Percentiles rank a stretch among this genome's conserved stretches.
Conservation (phyloP, 1,140 invertebrate genomes). For the Monomorium pharaonis region DNA sequence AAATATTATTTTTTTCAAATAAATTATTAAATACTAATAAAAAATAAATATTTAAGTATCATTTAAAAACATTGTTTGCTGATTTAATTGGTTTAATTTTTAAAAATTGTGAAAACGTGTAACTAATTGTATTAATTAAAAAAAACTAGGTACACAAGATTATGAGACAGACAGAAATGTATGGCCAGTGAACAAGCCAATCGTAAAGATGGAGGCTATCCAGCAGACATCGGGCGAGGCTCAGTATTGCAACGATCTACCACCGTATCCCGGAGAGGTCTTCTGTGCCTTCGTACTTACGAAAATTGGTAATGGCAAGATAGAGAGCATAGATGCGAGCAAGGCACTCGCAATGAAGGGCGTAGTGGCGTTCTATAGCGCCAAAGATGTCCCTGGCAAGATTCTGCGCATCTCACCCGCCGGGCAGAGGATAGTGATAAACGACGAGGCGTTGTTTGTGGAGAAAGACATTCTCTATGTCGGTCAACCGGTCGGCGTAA, state of each 20-base stretch:
- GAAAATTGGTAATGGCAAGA: constrained; percentile 85
- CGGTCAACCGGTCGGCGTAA: constrained; percentile 90
- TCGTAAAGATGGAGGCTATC: constrained; percentile 91
- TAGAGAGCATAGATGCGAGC: constrained; percentile 86
- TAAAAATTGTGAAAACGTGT: no score
- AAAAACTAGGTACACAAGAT: constrained; percentile 87
- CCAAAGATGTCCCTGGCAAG: constrained; percentile 91
- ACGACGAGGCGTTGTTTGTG: constrained; percentile 84
- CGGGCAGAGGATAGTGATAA: constrained; percentile 31
- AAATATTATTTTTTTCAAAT: no score
- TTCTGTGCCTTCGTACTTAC: constrained; percentile 89
- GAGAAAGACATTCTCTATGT: constrained; percentile 87
- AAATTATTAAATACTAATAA: no score
- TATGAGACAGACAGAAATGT: constrained; percentile 87
- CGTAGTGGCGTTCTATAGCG: constrained; percentile 89
- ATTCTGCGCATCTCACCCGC: constrained; percentile 86
- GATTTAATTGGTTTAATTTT: no score
- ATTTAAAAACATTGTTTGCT: no score
- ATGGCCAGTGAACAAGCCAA: constrained; percentile 92
- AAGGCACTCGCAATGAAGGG: constrained; percentile 88
- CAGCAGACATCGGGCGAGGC: constrained; percentile 92
- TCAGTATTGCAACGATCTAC: constrained; percentile 89
- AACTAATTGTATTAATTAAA: background rate
- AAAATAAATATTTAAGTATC: no score
- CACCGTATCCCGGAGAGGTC: constrained; percentile 86